phyloP scores from a whole-genome alignment of 2,888 invertebrate species.

The Xestia ashworthii region DNA sequence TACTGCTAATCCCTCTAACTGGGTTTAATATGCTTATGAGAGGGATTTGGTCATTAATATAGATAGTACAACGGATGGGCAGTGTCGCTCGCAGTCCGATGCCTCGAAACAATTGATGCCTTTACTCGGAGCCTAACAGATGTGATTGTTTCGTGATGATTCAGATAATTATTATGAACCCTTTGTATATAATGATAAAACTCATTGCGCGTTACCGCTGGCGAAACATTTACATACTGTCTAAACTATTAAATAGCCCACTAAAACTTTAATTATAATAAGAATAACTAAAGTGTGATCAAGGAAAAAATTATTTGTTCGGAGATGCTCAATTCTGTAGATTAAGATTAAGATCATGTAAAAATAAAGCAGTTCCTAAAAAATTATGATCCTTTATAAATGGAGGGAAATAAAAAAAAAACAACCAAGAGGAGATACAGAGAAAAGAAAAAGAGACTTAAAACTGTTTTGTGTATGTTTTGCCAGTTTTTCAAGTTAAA shows the following conservation, averaged over 20 bases:
- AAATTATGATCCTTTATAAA: no score
- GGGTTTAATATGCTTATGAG: constrained; percentile 14
- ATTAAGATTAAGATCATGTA: no score
- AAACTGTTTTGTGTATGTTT: neutral
- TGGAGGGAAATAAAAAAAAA: neutral
- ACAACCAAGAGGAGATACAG: neutral
- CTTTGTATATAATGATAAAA: neutral
- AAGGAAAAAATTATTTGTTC: no score
- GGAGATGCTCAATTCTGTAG: no score
- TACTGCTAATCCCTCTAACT: neutral
- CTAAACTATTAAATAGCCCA: no score
- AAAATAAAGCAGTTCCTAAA: no score
- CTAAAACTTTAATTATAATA: no score
- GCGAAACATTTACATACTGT: neutral
- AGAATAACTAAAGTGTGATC: no score
- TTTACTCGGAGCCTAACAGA: constrained; percentile 1
- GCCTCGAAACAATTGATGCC: neutral
- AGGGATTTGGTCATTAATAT: constrained; percentile 17
- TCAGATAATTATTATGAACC: neutral
- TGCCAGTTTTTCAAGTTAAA: neutral
- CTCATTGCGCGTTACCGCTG: neutral
- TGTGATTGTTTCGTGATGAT: neutral
- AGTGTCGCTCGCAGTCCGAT: neutral
- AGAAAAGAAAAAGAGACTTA: neutral
- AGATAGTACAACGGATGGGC: neutral